phyloP scores from a whole-genome alignment of 2,888 invertebrate species.

The Macroteleia sp. region DNA sequence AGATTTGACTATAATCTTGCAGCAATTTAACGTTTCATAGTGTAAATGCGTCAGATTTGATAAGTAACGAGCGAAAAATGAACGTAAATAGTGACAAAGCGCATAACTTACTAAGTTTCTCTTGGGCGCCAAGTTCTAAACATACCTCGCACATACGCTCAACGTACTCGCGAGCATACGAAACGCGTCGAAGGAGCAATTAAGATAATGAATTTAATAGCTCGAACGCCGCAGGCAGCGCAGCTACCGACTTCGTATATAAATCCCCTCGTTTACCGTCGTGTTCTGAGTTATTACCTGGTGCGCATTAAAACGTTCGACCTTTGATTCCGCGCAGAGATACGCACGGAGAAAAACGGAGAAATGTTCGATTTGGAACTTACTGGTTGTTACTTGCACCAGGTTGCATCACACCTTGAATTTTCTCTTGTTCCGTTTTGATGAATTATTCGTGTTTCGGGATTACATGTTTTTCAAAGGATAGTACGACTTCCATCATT shows the following conservation, averaged over 20 bases:
- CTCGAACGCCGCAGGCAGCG: constrained; percentile 52
- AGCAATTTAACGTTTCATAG: no score
- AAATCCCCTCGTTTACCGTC: constrained; percentile 48
- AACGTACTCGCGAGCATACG: constrained; percentile 34
- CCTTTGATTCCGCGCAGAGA: constrained; percentile 19
- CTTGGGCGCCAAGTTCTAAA: constrained; percentile 30
- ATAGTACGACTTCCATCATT: constrained; percentile 26
- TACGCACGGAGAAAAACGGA: no score
- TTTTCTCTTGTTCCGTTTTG: not conserved
- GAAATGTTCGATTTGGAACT: no score
- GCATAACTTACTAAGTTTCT: constrained; percentile 46
- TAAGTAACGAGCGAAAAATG: constrained; percentile 57
- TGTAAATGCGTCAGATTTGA: constrained; percentile 46
- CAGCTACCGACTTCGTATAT: constrained; percentile 51
- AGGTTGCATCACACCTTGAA: not conserved
- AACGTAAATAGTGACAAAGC: constrained; percentile 44
- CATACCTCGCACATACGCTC: constrained; percentile 26
- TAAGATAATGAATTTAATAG: constrained; percentile 81
- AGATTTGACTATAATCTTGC: no score
- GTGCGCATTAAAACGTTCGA: constrained; percentile 5
- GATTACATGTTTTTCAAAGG: constrained; percentile 8
- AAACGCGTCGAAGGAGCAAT: constrained; percentile 76
- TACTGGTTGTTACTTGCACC: not conserved
- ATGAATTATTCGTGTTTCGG: constrained; percentile 6
- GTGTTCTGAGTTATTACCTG: constrained; percentile 31